Conservation (phyloP, 1,140 invertebrate species). For the Pseudomyrmex concolor region DNA sequence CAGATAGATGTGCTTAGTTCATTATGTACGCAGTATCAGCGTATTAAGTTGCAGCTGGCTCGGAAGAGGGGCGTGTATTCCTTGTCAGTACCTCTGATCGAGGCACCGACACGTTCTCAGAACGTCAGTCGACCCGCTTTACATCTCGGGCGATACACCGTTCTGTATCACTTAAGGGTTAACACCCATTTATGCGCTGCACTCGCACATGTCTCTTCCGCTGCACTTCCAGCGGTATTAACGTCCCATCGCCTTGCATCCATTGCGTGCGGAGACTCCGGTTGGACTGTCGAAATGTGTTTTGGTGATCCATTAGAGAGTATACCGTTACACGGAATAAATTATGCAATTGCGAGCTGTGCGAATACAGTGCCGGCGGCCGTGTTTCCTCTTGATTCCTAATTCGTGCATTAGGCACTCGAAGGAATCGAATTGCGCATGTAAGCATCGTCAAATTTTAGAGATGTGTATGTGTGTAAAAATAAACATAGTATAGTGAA, state of each 20-base stretch:
- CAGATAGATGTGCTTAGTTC: background rate
- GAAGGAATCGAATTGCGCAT: conserved; percentile 26
- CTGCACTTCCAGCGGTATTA: conserved; percentile 41
- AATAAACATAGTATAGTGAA: background rate
- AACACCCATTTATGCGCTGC: conserved; percentile 44
- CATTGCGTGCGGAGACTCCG: background rate
- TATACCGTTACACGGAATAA: conserved; percentile 58
- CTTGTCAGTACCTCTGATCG: conserved; percentile 8
- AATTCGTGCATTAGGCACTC: conserved; percentile 61
- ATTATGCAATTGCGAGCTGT: conserved; percentile 65
- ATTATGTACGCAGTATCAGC: conserved; percentile 6
- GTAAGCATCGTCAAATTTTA: background rate
- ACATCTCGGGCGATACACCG: background rate
- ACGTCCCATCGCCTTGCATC: conserved; percentile 35
- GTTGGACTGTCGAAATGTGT: conserved; percentile 50
- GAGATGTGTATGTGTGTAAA: background rate
- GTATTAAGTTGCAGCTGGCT: conserved; percentile 8
- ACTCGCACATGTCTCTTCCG: conserved; percentile 47
- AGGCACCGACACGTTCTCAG: conserved; percentile 20
- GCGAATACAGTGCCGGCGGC: conserved; percentile 12
- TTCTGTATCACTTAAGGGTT: conserved; percentile 50
- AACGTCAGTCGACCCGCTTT: conserved; percentile 37
- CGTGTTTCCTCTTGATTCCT: conserved; percentile 58
- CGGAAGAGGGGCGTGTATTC: conserved; percentile 7
- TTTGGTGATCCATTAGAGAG: conserved; percentile 32